Percentiles rank a stretch among this genome's conserved stretches.
Conservation (phyloP, 2,113 vertebrate species). For the Casuarius casuarius region DNA sequence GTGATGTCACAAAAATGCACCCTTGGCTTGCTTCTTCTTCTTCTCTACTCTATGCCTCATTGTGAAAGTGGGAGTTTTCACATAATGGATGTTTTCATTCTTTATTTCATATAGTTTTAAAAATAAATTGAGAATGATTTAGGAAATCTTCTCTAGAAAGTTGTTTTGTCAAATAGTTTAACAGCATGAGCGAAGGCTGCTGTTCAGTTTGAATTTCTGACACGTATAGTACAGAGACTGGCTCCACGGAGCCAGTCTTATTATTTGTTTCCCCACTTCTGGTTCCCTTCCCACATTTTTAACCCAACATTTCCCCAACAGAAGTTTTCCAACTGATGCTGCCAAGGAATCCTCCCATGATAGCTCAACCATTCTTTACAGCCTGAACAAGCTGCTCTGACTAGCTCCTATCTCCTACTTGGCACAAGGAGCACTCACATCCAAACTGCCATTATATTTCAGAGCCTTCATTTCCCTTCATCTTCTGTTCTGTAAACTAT, state of each 20-base stretch:
- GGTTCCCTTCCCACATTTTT: background rate
- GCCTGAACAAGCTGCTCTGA: background rate
- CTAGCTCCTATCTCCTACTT: background rate
- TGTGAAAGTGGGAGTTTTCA: background rate
- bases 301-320: background rate
- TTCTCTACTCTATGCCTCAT: accelerated
- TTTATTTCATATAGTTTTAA: background rate
- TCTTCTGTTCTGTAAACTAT: constrained; percentile 13
- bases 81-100: background rate
- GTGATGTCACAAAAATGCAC: background rate
- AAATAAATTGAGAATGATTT: background rate
- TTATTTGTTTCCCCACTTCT: background rate
- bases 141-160: background rate
- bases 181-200: background rate
- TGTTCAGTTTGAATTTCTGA: background rate
- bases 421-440: background rate
- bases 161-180: background rate
- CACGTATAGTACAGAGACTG: background rate
- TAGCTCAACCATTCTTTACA: background rate
- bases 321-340: background rate
- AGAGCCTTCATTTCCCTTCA: constrained; percentile 9
- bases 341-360: background rate
- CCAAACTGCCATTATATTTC: background rate
- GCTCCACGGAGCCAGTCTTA: background rate
- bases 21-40: background rate